Evolutionary conservation across 2,113 vertebrate genomes (phyloP).

Genomic region (Charina bottae): DNA sequence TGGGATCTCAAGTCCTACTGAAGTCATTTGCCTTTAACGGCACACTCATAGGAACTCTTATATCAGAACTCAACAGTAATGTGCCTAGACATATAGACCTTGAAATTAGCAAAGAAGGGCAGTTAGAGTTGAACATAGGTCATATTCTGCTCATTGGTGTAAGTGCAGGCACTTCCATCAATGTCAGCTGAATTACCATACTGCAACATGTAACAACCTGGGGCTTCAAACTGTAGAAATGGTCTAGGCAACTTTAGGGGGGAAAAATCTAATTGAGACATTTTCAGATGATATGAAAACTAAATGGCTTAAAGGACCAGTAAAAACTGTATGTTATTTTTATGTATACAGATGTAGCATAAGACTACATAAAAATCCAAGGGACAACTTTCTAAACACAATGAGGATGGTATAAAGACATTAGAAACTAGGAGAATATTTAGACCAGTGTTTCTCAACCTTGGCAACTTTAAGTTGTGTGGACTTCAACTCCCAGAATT

Average conservation of each 20-base stretch:
- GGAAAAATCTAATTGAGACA: not conserved
- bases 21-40: slow-evolving; percentile 12
- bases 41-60: not conserved
- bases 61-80: not conserved
- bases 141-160: not conserved
- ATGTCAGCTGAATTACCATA: not conserved
- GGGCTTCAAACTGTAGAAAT: not conserved
- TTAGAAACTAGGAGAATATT: not conserved
- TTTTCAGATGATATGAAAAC: rapidly evolving
- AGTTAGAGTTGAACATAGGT: not conserved
- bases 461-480: too few relatives aligned
- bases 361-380: not conserved
- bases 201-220: not conserved
- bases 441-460: too few relatives aligned
- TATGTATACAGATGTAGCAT: not conserved
- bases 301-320: not conserved
- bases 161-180: not conserved
- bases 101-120: slow-evolving; percentile 26
- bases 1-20: not conserved
- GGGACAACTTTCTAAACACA: not conserved
- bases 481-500: too few relatives aligned
- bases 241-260: not conserved
- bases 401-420: not conserved
- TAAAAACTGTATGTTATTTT: not conserved
- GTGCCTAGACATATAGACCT: not conserved